Conservation (phyloP, 2,888 invertebrate species). For the Brachylomia viminalis region DNA sequence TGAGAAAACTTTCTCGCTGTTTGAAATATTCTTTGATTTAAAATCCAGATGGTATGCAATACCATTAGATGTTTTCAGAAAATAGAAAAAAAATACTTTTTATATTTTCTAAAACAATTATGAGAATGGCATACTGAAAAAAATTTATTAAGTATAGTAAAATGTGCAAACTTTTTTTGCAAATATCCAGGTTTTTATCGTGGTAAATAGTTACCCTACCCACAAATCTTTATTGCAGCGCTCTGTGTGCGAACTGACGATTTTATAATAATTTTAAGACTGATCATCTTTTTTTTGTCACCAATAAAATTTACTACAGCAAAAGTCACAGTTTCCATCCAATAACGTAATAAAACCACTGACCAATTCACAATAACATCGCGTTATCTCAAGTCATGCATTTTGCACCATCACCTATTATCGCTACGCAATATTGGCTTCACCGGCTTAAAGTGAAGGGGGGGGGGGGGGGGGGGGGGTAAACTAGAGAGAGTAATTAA, state of each 20-base stretch:
- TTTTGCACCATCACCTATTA: constrained; percentile 76
- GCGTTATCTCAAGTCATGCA: constrained; percentile 76
- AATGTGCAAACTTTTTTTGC: too few species aligned
- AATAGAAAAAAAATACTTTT: too few species aligned
- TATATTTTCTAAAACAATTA: too few species aligned
- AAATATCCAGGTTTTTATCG: neutral
- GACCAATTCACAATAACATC: constrained; percentile 69
- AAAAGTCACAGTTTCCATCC: constrained; percentile 50
- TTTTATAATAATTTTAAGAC: neutral
- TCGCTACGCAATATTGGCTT: constrained; percentile 69
- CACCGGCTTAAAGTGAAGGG: constrained; percentile 20
- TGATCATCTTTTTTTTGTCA: too few species aligned
- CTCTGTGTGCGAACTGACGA: neutral
- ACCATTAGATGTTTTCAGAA: neutral
- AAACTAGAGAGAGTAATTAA: constrained; percentile 56
- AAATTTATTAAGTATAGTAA: too few species aligned
- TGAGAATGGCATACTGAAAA: too few species aligned
- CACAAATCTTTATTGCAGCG: neutral
- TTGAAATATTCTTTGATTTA: neutral
- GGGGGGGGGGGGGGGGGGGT: constrained; percentile 31
- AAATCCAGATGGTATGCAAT: neutral
- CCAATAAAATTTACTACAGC: neutral
- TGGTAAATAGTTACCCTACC: neutral
- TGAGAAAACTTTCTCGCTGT: neutral
- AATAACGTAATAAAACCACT: constrained; percentile 64